Evolutionary conservation across 2,113 vertebrate genomes (phyloP).

Genomic region (Lycaon pictus): DNA sequence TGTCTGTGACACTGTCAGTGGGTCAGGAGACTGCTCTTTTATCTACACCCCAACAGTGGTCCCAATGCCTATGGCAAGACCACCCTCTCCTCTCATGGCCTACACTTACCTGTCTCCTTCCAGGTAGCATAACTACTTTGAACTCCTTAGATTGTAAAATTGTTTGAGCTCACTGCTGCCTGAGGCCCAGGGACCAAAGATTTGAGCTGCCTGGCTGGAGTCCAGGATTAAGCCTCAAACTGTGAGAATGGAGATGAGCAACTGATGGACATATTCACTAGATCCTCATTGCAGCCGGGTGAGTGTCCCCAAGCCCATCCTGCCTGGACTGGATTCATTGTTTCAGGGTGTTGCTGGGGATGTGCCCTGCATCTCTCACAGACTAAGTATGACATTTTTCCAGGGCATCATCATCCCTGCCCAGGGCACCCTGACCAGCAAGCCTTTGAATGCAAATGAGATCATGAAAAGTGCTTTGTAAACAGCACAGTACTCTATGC

Average conservation of each 20-base stretch:
- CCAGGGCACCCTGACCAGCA: neutral
- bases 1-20: neutral
- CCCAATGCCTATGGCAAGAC: neutral
- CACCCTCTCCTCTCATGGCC: neutral
- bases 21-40: neutral
- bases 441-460: slow-evolving; percentile 1
- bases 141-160: neutral
- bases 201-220: neutral
- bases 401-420: neutral
- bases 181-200: neutral
- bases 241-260: neutral
- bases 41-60: neutral
- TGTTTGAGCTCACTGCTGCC: neutral
- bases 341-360: neutral
- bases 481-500: neutral
- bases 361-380: neutral
- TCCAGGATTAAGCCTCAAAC: neutral
- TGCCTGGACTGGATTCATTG: neutral
- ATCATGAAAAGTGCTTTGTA: neutral
- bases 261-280: neutral
- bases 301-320: neutral
- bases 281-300: neutral
- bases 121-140: neutral
- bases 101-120: neutral
- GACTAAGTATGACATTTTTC: neutral